These are phyloP conservation scores for Pseudachorutes palmiensis DNA, from an alignment of 1,140 invertebrate genomes.

Conservation along the genomic window DNA sequence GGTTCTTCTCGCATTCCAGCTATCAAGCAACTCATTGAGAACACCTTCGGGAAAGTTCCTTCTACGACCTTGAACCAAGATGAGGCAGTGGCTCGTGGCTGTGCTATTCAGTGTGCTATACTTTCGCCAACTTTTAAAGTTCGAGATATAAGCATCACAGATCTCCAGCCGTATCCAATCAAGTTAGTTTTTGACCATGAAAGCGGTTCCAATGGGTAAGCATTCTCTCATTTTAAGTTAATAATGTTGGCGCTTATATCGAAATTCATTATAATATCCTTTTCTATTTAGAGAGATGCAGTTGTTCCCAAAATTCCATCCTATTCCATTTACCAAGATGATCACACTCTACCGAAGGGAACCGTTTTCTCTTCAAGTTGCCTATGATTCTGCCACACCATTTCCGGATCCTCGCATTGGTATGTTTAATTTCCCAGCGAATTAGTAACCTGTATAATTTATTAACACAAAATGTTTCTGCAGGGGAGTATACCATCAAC, in stretches of 20 bases:
- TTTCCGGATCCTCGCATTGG: conserved; percentile 73
- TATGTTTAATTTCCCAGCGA: conserved; percentile 44
- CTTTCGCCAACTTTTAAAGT: conserved; percentile 92
- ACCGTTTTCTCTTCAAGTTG: conserved; percentile 75
- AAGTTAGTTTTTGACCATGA: conserved; percentile 74
- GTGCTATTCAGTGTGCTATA: conserved; percentile 94
- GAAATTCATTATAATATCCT: conserved; percentile 23
- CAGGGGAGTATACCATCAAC: conserved; percentile 73
- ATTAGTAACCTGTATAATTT: conserved; percentile 11
- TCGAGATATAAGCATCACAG: conserved; percentile 83
- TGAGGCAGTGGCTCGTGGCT: conserved; percentile 91
- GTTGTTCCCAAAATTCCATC: conserved; percentile 80
- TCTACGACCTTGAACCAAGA: conserved; percentile 97
- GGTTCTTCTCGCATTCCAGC: conserved; percentile 89
- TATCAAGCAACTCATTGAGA: conserved; percentile 79
- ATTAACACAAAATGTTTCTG: conserved; percentile 8
- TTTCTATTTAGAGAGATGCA: conserved; percentile 54
- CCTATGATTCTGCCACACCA: conserved; percentile 63
- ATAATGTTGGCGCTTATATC: background rate
- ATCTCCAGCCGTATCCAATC: conserved; percentile 85
- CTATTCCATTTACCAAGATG: conserved; percentile 85
- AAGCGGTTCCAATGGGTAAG: conserved; percentile 55
- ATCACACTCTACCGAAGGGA: conserved; percentile 83
- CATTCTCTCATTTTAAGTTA: background rate
- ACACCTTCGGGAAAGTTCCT: conserved; percentile 73